Conservation (phyloP, 2,888 invertebrate species). For the Drosophila kanekoi region DNA sequence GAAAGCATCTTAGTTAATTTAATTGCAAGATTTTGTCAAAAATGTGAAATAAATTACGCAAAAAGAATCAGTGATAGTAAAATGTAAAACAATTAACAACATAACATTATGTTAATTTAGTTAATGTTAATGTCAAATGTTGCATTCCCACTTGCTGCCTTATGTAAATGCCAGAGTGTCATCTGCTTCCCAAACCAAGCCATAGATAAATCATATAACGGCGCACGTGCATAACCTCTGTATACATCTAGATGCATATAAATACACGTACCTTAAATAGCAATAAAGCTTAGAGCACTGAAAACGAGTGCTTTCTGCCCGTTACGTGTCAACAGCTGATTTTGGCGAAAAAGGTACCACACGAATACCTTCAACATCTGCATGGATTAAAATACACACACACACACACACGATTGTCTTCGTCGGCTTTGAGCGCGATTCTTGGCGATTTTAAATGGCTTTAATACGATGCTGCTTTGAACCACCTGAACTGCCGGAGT, state of each 20-base stretch:
- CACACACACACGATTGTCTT: not conserved
- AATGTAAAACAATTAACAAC: conserved; percentile 1
- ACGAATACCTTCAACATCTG: not conserved
- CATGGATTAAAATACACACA: conserved; percentile 2
- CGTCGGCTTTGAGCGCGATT: conserved; percentile 2
- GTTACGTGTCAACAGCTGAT: conserved; percentile 61
- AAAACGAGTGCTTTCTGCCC: conserved; percentile 57
- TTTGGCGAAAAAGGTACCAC: conserved; percentile 19
- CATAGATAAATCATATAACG: conserved; percentile 37
- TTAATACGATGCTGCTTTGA: conserved; percentile 92
- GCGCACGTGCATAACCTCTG: conserved; percentile 42
- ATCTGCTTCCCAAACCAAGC: conserved; percentile 31
- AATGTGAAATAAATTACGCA: conserved; percentile 21
- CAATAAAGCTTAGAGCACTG: conserved; percentile 51
- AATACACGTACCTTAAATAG: conserved; percentile 13
- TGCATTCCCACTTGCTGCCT: conserved; percentile 21
- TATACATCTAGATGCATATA: conserved; percentile 12
- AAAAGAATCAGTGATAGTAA: conserved; percentile 3
- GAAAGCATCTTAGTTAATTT: conserved; percentile 5
- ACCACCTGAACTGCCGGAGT: conserved; percentile 90
- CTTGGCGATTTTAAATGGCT: conserved; percentile 68
- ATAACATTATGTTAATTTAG: not conserved
- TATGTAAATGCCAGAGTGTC: conserved; percentile 43
- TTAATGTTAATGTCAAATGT: conserved; percentile 15
- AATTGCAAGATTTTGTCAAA: conserved; percentile 1